A percentile compares a stretch with the other conserved stretches of the same genome.
Conservation (phyloP, 2,888 invertebrate genomes). For the Tiphia femorata region DNA sequence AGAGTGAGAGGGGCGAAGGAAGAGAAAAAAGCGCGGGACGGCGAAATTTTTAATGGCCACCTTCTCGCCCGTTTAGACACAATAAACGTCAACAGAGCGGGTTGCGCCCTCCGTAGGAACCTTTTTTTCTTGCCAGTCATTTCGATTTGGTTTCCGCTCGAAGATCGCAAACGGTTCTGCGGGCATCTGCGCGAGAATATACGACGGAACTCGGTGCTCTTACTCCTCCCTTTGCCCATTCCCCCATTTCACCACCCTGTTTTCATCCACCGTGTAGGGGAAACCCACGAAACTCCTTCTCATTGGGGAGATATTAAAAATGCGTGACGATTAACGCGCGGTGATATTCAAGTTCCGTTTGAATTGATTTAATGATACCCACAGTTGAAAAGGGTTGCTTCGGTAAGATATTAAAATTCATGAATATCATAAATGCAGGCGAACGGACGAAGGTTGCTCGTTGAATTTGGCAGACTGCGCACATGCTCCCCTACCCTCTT, state of each 20-base stretch:
- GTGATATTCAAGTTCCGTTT: constrained; percentile 54
- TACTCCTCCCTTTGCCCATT: constrained; percentile 4
- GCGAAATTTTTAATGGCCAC: constrained; percentile 62
- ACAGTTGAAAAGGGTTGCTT: constrained; percentile 41
- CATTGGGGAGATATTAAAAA: constrained; percentile 47
- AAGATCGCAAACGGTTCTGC: constrained; percentile 9
- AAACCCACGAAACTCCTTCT: constrained; percentile 17
- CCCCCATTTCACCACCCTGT: no score
- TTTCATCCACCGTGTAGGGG: no score
- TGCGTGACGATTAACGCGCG: constrained; percentile 41
- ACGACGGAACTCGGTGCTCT: constrained; percentile 30
- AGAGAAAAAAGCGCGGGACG: constrained; percentile 29
- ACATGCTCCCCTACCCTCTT: neutral
- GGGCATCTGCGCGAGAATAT: constrained; percentile 36
- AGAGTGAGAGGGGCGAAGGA: no score
- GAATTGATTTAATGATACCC: constrained; percentile 35
- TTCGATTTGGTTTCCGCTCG: constrained; percentile 46
- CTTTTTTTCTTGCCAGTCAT: constrained; percentile 60
- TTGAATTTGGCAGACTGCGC: constrained; percentile 2
- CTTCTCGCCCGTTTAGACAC: constrained; percentile 61
- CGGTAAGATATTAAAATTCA: constrained; percentile 59
- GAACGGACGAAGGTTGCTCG: constrained; percentile 1
- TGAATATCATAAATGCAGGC: constrained; percentile 34
- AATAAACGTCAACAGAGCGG: constrained; percentile 65
- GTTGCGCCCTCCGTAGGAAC: constrained; percentile 52